Evolutionary conservation across 2,797 vertebrate genomes (phyloP).

Genomic region (Rachycentron canadum): DNA sequence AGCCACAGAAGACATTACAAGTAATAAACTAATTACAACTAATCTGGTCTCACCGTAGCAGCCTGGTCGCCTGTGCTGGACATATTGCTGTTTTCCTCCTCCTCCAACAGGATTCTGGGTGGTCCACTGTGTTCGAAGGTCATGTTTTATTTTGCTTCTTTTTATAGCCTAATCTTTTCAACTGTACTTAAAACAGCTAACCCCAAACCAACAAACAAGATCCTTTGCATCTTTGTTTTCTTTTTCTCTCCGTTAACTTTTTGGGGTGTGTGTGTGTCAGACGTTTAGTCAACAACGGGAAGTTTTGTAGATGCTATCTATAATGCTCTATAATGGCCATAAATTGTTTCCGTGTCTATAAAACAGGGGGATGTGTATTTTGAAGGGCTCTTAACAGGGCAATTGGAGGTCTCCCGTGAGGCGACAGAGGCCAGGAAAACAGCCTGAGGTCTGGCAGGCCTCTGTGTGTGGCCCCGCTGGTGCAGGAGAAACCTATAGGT

Average conservation of each 20-base stretch:
- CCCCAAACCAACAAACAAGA: constrained; percentile 81
- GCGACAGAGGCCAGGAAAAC: constrained; percentile 87
- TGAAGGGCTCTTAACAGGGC: constrained; percentile 87
- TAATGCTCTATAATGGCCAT: constrained; percentile 89
- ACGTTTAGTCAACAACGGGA: constrained; percentile 84
- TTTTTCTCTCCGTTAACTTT: constrained; percentile 69
- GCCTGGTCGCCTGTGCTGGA: constrained; percentile 71
- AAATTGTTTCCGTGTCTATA: constrained; percentile 94
- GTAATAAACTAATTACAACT: too few relatives aligned
- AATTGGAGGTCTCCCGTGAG: constrained; percentile 87
- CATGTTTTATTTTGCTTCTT: constrained; percentile 81
- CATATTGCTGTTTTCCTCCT: constrained; percentile 19
- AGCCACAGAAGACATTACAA: too few relatives aligned
- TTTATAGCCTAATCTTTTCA: constrained; percentile 80
- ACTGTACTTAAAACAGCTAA: constrained; percentile 74
- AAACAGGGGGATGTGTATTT: constrained; percentile 89
- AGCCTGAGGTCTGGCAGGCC: constrained; percentile 87
- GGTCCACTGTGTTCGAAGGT: constrained; percentile 81
- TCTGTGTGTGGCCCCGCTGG: constrained; percentile 90
- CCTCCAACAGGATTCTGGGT: constrained; percentile 85
- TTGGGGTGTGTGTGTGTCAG: constrained; percentile 72
- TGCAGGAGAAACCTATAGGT: constrained; percentile 73
- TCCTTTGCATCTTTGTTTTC: constrained; percentile 78
- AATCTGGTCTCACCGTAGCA: constrained; percentile 31
- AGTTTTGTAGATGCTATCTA: constrained; percentile 89